These are phyloP conservation scores for Sarcophaga carnaria DNA, from an alignment of 2,888 invertebrate species.

Conservation along the genomic window DNA sequence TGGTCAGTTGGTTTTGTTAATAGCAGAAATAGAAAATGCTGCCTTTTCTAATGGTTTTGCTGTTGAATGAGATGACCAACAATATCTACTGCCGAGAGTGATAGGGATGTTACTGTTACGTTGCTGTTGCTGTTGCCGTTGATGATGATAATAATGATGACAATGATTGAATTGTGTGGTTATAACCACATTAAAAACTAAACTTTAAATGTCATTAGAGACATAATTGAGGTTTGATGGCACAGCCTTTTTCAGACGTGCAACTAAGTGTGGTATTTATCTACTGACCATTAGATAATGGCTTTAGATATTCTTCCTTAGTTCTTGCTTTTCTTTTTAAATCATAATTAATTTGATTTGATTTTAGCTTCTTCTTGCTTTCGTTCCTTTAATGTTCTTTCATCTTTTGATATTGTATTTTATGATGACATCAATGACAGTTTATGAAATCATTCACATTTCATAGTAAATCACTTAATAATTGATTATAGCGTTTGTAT, in stretches of 20 bases:
- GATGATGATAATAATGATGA: slow-evolving; percentile 34
- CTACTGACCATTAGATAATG: slow-evolving; percentile 61
- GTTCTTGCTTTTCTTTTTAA: background rate
- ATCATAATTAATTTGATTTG: slow-evolving; percentile 15
- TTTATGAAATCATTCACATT: slow-evolving; percentile 29
- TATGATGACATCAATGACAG: slow-evolving; percentile 16
- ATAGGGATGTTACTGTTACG: background rate
- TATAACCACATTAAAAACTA: slow-evolving; percentile 48
- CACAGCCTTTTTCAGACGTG: background rate
- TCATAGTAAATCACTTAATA: slow-evolving; percentile 20
- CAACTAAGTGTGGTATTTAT: slow-evolving; percentile 43
- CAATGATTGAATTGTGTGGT: slow-evolving; percentile 59
- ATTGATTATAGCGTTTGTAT: slow-evolving; percentile 25
- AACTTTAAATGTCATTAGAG: slow-evolving; percentile 43
- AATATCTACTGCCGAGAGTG: background rate
- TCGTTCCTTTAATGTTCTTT: background rate
- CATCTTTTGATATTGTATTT: slow-evolving; percentile 8
- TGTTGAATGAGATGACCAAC: background rate
- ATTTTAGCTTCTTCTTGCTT: background rate
- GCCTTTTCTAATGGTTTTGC: background rate
- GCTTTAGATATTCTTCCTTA: slow-evolving; percentile 42
- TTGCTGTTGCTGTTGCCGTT: slow-evolving; percentile 1
- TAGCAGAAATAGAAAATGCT: background rate
- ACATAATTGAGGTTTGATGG: slow-evolving; percentile 29
- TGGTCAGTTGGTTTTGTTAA: slow-evolving; percentile 13